phyloP scores from a whole-genome alignment of 2,888 invertebrate genomes.

The Bhutanitis thaidina region DNA sequence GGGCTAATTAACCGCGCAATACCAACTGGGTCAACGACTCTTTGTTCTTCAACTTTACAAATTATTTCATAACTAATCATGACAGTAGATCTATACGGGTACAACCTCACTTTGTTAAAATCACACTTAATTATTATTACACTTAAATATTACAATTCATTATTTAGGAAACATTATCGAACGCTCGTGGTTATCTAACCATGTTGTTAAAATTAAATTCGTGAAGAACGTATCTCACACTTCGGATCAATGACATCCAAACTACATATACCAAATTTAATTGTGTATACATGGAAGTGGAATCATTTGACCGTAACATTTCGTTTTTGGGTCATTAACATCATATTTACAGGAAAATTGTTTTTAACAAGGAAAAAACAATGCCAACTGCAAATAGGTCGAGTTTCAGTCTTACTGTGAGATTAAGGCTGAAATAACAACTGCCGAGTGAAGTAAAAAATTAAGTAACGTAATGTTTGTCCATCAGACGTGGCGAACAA shows the following conservation, averaged over 20 bases:
- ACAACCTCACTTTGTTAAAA: constrained; percentile 1
- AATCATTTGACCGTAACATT: constrained; percentile 18
- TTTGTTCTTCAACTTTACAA: constrained; percentile 54
- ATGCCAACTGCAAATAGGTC: constrained; percentile 54
- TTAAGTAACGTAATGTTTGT: constrained; percentile 4
- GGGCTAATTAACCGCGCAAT: constrained; percentile 49
- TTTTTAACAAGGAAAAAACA: constrained; percentile 62
- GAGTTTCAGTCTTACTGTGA: constrained; percentile 38
- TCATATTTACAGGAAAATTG: constrained; percentile 52
- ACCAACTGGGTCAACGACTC: constrained; percentile 68
- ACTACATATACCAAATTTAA: constrained; percentile 20
- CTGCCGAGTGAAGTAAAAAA: constrained; percentile 28
- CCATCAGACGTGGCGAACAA: no score
- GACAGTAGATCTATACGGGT: constrained; percentile 27
- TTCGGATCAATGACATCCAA: constrained; percentile 17
- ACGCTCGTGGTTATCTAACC: constrained; percentile 1
- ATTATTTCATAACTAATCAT: constrained; percentile 33
- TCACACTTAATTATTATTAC: no score
- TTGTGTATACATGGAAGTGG: background rate
- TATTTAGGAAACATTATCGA: no score
- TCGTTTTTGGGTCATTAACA: constrained; percentile 69
- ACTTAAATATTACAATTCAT: no score
- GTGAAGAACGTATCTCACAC: background rate
- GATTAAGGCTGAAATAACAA: constrained; percentile 54
- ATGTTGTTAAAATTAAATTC: constrained; percentile 7